These are phyloP conservation scores for Clinocottus analis DNA, from an alignment of 2,113 vertebrate species.

Conservation along the genomic window DNA sequence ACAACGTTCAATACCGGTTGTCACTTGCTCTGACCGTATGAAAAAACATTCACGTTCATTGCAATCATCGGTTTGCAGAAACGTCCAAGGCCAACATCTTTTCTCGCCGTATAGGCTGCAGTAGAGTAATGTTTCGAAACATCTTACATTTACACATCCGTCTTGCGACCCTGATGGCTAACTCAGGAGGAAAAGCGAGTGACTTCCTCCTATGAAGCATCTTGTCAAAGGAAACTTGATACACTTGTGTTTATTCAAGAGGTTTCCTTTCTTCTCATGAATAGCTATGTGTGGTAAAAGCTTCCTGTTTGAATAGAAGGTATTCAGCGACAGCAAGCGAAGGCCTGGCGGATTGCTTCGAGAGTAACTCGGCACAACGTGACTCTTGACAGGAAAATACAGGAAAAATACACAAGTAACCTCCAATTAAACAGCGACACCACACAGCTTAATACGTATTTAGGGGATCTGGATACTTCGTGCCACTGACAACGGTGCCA, in stretches of 20 bases:
- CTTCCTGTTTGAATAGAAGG: constrained; percentile 64
- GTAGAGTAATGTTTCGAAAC: background rate
- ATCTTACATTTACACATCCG: background rate
- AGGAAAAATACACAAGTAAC: constrained; percentile 21
- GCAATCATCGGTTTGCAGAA: background rate
- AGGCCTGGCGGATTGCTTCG: constrained; percentile 48
- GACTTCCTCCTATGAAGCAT: constrained; percentile 49
- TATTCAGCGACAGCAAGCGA: constrained; percentile 28
- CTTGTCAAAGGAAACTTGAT: constrained; percentile 59
- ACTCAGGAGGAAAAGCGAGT: constrained; percentile 20
- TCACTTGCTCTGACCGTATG: background rate
- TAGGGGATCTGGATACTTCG: constrained; percentile 28
- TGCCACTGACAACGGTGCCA: background rate
- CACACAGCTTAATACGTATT: constrained; percentile 27
- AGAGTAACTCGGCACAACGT: constrained; percentile 44
- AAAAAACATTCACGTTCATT: background rate
- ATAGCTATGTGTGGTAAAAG: constrained; percentile 47
- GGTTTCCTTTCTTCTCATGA: constrained; percentile 50
- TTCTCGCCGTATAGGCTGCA: background rate
- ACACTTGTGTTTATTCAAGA: constrained; percentile 57
- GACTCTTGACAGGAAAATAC: constrained; percentile 52
- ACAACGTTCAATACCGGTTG: background rate
- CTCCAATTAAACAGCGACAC: constrained; percentile 35
- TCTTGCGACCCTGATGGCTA: background rate
- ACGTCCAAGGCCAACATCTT: background rate